A percentile compares a stretch with the other conserved stretches of the same genome.
Evolutionary conservation across 2,888 invertebrate genomes (phyloP).

Genomic region (Biston stratarius): DNA sequence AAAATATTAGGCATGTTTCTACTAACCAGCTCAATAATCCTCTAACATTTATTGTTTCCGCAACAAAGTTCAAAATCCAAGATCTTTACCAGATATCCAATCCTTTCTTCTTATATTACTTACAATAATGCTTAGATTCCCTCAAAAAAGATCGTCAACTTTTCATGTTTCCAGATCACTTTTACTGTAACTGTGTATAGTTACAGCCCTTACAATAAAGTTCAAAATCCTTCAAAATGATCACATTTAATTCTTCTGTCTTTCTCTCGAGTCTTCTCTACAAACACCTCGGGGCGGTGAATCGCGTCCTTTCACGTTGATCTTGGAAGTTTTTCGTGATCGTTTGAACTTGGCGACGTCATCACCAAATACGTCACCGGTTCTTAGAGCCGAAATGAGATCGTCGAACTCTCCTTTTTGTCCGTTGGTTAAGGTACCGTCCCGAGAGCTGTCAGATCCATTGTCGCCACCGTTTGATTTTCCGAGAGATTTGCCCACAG

Average conservation of each 20-base stretch:
- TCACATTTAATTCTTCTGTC: conserved; percentile 75
- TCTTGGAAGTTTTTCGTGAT: conserved; percentile 78
- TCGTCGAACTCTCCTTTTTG: conserved; percentile 97
- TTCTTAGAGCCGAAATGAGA: conserved; percentile 96
- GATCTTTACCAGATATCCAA: not conserved
- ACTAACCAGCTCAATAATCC: not conserved
- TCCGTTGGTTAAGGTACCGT: conserved; percentile 73
- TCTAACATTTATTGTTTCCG: not conserved
- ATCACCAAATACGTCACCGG: conserved; percentile 98
- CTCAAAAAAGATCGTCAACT: conserved; percentile 1
- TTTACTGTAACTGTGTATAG: too few relatives aligned
- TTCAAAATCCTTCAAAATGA: conserved; percentile 46
- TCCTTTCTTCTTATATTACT: not conserved
- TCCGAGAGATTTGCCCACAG: conserved; percentile 90
- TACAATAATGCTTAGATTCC: not conserved
- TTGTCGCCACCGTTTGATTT: conserved; percentile 85
- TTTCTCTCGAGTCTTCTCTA: conserved; percentile 80
- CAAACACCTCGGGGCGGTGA: conserved; percentile 77
- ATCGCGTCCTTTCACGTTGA: conserved; percentile 76
- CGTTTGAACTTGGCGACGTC: conserved; percentile 95
- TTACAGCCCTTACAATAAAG: conserved; percentile 6
- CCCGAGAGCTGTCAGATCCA: conserved; percentile 70
- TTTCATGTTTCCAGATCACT: not conserved
- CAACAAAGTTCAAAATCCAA: not conserved
- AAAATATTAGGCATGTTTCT: conserved; percentile 6